Conservation (phyloP, 2,888 invertebrate species). For the Entomobrya multifasciata region DNA sequence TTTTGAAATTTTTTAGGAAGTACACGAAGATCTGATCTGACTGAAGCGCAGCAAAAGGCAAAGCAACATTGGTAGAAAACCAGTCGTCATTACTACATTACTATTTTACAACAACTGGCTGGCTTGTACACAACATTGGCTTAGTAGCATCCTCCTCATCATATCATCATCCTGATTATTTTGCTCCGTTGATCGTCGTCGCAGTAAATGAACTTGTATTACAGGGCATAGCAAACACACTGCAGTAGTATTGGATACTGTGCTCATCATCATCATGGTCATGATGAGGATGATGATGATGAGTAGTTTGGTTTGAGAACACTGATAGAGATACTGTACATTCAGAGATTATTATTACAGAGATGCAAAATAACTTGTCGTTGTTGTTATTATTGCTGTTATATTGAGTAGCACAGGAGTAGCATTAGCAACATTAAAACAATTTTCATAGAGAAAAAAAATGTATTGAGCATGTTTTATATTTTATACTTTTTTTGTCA, state of each 20-base stretch:
- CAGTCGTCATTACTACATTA: slow-evolving; percentile 45
- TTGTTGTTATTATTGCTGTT: too few species aligned
- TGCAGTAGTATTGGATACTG: neutral
- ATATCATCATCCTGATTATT: slow-evolving; percentile 37
- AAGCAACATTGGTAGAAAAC: slow-evolving; percentile 31
- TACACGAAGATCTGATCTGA: slow-evolving; percentile 19
- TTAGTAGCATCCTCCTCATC: neutral
- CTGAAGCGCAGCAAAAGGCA: neutral
- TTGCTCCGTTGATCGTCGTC: slow-evolving; percentile 1
- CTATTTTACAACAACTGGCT: slow-evolving; percentile 16
- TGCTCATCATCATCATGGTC: too few species aligned
- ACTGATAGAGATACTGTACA: too few species aligned
- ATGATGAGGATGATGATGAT: too few species aligned
- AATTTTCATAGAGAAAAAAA: too few species aligned
- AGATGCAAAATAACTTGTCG: too few species aligned
- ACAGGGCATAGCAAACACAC: neutral
- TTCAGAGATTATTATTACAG: too few species aligned
- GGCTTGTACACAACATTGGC: neutral
- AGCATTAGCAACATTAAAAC: too few species aligned
- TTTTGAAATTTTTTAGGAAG: slow-evolving; percentile 8
- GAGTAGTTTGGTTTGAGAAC: too few species aligned
- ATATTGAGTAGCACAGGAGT: too few species aligned
- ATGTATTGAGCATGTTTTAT: too few species aligned
- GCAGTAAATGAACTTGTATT: slow-evolving; percentile 10
- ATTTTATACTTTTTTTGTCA: too few species aligned